Conservation (phyloP, 53 echinoderm and acorn worm species). For the Echinarachnius parma region DNA sequence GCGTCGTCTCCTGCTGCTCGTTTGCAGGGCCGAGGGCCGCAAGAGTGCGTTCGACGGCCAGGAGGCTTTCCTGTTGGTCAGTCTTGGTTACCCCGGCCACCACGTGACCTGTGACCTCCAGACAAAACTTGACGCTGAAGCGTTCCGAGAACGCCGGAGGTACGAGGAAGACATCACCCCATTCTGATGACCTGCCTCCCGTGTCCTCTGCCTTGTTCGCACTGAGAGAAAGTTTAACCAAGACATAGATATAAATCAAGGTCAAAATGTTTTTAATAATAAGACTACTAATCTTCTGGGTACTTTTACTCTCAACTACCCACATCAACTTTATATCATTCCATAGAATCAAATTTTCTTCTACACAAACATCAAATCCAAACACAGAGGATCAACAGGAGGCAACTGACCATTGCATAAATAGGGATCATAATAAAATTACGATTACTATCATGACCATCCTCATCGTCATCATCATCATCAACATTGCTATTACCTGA, state of each 20-base stretch:
- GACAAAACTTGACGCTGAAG: slow-evolving; percentile 61
- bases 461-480: no score
- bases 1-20: slow-evolving; percentile 2
- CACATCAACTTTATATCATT: no score
- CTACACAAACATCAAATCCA: no score
- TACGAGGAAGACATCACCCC: slow-evolving; percentile 50
- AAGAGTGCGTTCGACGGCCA: not conserved
- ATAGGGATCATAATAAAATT: not conserved
- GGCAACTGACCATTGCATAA: no score
- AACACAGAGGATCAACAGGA: no score
- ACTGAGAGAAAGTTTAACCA: not conserved
- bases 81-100: slow-evolving; percentile 19
- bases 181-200: slow-evolving; percentile 9
- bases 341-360: no score
- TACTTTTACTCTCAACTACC: no score
- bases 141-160: slow-evolving; percentile 50
- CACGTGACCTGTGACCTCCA: slow-evolving; percentile 63
- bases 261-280: no score
- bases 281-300: no score
- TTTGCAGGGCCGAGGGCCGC: slow-evolving; percentile 5
- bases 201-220: not conserved
- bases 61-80: not conserved
- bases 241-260: not conserved
- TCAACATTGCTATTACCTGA: slow-evolving; percentile 74
- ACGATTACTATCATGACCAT: not conserved